Conservation (phyloP, 2,113 vertebrate species). For the Xenopus laevis region DNA sequence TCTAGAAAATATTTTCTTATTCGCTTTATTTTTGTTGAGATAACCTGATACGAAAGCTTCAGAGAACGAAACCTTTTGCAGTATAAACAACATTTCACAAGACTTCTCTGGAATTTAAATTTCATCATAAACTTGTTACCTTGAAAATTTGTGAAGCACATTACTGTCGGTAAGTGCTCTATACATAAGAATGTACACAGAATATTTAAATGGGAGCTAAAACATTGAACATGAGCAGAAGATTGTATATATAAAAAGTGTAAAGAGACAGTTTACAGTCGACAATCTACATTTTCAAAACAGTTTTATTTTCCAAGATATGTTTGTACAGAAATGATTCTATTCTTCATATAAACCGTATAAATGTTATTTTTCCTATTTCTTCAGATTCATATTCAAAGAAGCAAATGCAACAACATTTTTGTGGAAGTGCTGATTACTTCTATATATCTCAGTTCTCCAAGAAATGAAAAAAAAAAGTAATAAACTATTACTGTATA, state of each 20-base stretch:
- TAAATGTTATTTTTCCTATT: constrained; percentile 19
- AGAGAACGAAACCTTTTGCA: no score
- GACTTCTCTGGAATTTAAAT: constrained; percentile 3
- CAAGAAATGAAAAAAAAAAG: no score
- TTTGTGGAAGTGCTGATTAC: not conserved
- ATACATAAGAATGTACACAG: not conserved
- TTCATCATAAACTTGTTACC: constrained; percentile 8
- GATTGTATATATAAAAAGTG: constrained; percentile 11
- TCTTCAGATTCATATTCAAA: not conserved
- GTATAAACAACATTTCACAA: no score
- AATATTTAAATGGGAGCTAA: not conserved
- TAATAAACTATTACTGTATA: no score
- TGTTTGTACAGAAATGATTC: constrained; percentile 27
- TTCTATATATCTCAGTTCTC: no score
- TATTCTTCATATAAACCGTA: constrained; percentile 18
- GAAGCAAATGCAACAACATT: not conserved
- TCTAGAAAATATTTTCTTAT: no score
- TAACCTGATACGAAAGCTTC: no score
- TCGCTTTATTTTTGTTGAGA: no score
- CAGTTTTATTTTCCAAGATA: constrained; percentile 35
- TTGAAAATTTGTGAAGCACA: constrained; percentile 6
- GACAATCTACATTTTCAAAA: constrained; percentile 27
- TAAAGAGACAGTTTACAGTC: constrained; percentile 21
- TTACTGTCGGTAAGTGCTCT: constrained; percentile 15
- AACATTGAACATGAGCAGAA: constrained; percentile 16